Percentiles rank a stretch among this genome's conserved stretches.
Conservation (phyloP, 2,113 vertebrate species). For the Albula glossodonta region DNA sequence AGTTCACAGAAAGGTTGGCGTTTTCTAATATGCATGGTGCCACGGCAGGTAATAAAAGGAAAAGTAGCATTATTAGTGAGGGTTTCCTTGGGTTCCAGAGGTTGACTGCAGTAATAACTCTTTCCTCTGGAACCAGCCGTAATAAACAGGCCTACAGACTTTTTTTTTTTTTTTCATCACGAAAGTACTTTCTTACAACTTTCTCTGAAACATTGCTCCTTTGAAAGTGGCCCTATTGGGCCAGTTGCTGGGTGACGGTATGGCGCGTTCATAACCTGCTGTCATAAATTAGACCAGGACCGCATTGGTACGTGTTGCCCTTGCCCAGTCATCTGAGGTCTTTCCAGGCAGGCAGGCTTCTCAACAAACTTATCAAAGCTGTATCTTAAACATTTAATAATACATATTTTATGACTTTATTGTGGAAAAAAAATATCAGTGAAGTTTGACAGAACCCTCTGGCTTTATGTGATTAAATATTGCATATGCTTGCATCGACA, state of each 20-base stretch:
- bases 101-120: slow-evolving; percentile 31
- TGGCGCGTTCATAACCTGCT: not conserved
- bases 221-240: not conserved
- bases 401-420: not conserved
- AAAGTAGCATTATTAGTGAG: slow-evolving; percentile 45
- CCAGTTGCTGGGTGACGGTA: not conserved
- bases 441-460: not conserved
- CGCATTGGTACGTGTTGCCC: not conserved
- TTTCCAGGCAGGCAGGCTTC: not conserved
- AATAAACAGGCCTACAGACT: not conserved
- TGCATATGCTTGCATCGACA: not conserved
- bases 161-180: slow-evolving; percentile 9
- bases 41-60: slow-evolving; percentile 28
- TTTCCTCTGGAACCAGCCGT: not conserved
- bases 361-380: not conserved
- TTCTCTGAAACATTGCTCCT: not conserved
- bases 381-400: not conserved
- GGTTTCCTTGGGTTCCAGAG: slow-evolving; percentile 39
- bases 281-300: not conserved
- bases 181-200: not conserved
- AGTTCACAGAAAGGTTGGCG: slow-evolving; percentile 54
- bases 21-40: slow-evolving; percentile 36
- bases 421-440: not conserved
- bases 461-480: not conserved
- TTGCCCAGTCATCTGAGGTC: not conserved